Evolutionary conservation across 2,888 invertebrate genomes (phyloP).

Genomic region (Luperina testacea): DNA sequence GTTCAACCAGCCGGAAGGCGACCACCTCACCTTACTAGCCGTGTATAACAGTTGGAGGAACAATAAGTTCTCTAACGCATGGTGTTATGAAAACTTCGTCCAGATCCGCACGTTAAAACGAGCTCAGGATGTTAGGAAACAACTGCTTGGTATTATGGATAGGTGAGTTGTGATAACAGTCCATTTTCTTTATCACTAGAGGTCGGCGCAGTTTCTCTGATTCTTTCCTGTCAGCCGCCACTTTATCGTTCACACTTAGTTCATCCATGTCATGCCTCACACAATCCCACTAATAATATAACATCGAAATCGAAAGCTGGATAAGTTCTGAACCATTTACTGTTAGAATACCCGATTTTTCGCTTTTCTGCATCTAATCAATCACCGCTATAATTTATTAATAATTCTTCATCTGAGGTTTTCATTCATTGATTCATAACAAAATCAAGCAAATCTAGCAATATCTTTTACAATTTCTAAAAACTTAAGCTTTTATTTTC

Average conservation of each 20-base stretch:
- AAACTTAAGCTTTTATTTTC: background rate
- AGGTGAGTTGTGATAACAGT: constrained; percentile 85
- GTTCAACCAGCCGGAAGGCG: constrained; percentile 99
- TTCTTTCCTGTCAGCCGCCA: background rate
- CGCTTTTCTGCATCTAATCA: background rate
- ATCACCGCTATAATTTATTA: background rate
- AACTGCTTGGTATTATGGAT: constrained; percentile 99
- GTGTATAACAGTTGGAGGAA: constrained; percentile 99
- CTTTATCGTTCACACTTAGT: background rate
- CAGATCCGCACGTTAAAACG: constrained; percentile 98
- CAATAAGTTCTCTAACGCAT: constrained; percentile 99
- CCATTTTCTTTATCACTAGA: background rate
- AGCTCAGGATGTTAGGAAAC: constrained; percentile 99
- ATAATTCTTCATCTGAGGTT: background rate
- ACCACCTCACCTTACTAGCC: constrained; percentile 98
- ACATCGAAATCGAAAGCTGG: background rate
- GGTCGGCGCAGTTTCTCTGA: background rate
- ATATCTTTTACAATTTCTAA: background rate
- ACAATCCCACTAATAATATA: background rate
- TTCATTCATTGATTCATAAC: background rate
- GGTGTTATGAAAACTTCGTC: constrained; percentile 99
- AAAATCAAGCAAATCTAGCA: background rate
- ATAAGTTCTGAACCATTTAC: background rate
- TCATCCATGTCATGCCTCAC: background rate
- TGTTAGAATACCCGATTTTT: background rate